These are phyloP conservation scores for Prunella strophiata DNA, from an alignment of 2,797 vertebrate genomes.

Conservation along the genomic window DNA sequence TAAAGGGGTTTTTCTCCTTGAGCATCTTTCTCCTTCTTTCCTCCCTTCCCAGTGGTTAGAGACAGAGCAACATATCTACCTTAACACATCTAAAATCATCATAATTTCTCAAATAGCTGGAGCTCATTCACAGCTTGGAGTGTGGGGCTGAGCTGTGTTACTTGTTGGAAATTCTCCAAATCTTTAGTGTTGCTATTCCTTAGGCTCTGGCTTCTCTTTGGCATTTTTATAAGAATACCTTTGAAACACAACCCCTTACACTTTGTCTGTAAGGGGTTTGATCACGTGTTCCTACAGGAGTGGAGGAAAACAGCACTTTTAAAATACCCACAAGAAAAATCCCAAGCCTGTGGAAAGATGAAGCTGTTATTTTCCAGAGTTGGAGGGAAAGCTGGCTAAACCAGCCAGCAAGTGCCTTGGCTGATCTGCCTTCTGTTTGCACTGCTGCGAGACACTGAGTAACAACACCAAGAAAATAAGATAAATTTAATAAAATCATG, in stretches of 20 bases:
- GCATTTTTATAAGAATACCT: background rate
- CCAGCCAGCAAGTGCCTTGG: background rate
- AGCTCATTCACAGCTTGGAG: background rate
- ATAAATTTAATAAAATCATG: background rate
- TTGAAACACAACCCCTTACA: background rate
- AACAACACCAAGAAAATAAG: background rate
- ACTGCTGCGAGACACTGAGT: background rate
- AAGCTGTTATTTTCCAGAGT: background rate
- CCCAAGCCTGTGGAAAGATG: background rate
- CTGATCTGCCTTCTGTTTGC: background rate
- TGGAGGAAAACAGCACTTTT: background rate
- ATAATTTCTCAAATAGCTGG: background rate
- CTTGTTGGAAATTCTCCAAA: conserved; percentile 14
- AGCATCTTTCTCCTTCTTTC: background rate
- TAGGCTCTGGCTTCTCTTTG: background rate
- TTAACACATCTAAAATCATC: background rate
- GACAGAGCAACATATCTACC: conserved; percentile 29
- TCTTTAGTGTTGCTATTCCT: background rate
- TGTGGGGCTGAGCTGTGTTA: background rate
- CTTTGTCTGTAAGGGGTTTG: background rate
- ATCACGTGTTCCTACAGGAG: background rate
- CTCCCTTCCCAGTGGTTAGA: conserved; percentile 25
- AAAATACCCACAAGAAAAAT: background rate
- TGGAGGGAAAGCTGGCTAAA: background rate
- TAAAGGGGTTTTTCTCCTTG: conserved; percentile 50